Base-by-base conservation (phyloP, 2,113 vertebrate genomes). In the Lampris megalopsis region DNA sequence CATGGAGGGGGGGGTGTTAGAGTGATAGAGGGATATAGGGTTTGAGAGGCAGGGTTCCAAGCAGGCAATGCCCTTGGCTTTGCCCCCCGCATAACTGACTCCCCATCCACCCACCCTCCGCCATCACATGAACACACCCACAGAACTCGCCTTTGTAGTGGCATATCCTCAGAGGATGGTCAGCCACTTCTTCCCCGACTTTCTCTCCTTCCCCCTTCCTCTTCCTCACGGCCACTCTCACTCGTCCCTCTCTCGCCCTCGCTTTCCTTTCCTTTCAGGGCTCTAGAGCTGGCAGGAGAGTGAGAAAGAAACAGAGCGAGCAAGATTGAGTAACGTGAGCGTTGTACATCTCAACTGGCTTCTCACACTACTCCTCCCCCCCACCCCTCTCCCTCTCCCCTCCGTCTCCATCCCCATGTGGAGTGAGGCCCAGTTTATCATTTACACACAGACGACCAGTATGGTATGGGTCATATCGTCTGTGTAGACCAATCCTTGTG, bases 341-440 rank as follows among this genome's bases (percentile, higher is more conserved):
- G 43, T 73, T 81, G 80, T 79, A 81, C 62, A 72, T 71, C 79
- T 75, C 71, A 48, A 57, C 59, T 63, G 60, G 58, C 60, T 63
- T 84, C 78, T 85, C 70, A 74, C 79, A 81, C 67, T 87, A 63
- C 80, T 84, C 77, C 76, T 78, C 71, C 74, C 63, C 56, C 54
- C 79, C 75, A 54, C 81, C 67, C 53, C 69, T 66, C 67, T 86
- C 77, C 81, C 61, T 82, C 3, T 63, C 68, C 6, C 58, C 77
- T 75, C 82, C 75, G 40, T 13, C 81, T 61, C 70, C 60, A 71
- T 41, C 40, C 62, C 49, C 66, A 54, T 84, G 82, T 82, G 81
- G 68, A 78, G 67, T 40, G 62, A 67, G 57, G 75, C 87, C 59
- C 63, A 65, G 77, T 89, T 81, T 73, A 76, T 87, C 52, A 69